phyloP scores from a whole-genome alignment of 2,113 vertebrate species.

The Panthera leo region DNA sequence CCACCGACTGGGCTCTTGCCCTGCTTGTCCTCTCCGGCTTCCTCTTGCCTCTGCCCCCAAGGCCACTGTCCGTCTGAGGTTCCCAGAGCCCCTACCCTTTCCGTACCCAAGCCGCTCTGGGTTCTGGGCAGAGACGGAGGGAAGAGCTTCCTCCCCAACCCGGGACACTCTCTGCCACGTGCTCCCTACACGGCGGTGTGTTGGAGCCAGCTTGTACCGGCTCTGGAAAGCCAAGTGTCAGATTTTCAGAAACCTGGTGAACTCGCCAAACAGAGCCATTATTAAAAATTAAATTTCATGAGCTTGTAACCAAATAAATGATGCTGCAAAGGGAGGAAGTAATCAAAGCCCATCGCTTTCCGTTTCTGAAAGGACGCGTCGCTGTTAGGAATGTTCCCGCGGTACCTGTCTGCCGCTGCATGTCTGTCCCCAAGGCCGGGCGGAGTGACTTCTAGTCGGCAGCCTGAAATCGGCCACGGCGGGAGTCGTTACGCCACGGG shows the following conservation, averaged over 20 bases:
- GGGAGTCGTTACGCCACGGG: neutral
- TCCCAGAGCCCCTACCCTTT: neutral
- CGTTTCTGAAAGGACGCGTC: neutral
- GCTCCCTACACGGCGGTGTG: accelerated
- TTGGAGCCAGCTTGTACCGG: neutral
- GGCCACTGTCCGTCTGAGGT: neutral
- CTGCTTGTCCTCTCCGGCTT: accelerated
- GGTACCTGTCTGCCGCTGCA: accelerated
- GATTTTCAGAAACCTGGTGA: neutral
- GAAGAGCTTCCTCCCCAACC: neutral
- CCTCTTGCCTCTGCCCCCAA: neutral
- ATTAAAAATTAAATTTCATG: neutral
- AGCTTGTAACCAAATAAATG: neutral
- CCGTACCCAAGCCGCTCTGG: neutral
- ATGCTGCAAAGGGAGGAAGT: neutral
- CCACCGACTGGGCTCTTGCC: neutral
- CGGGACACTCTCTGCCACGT: accelerated
- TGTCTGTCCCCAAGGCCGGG: accelerated
- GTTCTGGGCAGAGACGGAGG: neutral
- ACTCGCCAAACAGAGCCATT: neutral
- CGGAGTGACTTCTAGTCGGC: neutral
- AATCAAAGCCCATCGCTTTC: neutral
- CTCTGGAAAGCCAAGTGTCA: neutral
- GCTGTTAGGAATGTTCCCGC: neutral
- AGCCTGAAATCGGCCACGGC: accelerated